Conservation (phyloP, 1,140 invertebrate genomes). For the Brachionus sp. region DNA sequence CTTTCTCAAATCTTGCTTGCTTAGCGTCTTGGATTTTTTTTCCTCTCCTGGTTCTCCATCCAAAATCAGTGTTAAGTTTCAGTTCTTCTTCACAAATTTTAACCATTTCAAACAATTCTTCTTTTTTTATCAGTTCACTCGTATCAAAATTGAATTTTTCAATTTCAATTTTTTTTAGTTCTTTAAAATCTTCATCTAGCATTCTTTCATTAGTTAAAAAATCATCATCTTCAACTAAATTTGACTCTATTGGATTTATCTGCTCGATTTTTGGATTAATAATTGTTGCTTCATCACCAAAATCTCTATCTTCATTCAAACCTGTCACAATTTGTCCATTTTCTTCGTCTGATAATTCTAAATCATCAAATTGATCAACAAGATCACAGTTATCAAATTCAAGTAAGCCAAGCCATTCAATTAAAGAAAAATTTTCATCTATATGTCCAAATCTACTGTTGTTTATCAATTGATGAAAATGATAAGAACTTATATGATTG, state of each 20-base stretch:
- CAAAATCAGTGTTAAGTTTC: background rate
- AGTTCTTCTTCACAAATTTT: background rate
- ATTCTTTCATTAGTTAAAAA: background rate
- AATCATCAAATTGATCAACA: background rate
- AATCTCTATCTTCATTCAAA: background rate
- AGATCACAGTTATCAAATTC: background rate
- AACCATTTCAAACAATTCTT: background rate
- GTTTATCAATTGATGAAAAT: background rate
- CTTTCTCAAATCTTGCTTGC: background rate
- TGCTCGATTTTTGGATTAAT: too few species aligned
- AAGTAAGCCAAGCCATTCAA: constrained; percentile 16
- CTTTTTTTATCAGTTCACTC: background rate
- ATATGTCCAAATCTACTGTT: background rate
- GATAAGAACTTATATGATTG: background rate
- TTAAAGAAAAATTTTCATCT: background rate
- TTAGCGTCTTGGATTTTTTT: background rate
- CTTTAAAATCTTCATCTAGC: constrained; percentile 7
- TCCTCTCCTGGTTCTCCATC: background rate
- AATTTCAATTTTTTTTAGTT: background rate
- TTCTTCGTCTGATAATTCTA: too few species aligned
- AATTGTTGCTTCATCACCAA: background rate
- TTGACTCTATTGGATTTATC: background rate
- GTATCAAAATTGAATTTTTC: background rate
- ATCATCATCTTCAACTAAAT: background rate
- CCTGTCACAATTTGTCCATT: background rate